Base-by-base conservation (phyloP, 2,797 vertebrate genomes). In the Amniataba percoides region DNA sequence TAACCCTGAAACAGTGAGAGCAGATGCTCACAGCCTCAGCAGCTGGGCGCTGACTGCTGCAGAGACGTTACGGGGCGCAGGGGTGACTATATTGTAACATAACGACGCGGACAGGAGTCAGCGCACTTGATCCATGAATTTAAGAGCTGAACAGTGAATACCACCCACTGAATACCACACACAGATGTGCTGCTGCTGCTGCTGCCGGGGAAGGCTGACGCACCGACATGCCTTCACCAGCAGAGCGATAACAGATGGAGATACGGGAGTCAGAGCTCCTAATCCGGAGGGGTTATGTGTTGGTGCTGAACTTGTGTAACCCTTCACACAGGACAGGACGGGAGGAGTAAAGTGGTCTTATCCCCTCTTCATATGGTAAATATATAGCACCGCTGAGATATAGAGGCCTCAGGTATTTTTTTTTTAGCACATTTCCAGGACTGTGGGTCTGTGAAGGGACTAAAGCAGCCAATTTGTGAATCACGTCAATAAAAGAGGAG, bases 91-190 rank as follows among this genome's bases (percentile, higher is more conserved):
- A 84, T 71, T 66, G 88, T 70, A 87, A 91, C 87, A 81, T 64
- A 80, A 77, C 52, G 40, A 81, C 56, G 88, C 81, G 88, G 89
- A 89, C 80, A 77, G 84, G 84, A 93, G 92, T 94, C 92, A 93
- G 23, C 5, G 63, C 92, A 92, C 78, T 80, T 93, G 93, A 94
- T 92, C 94, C 92, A 77, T 94, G 87, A 90, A 89, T 72, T 88
- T 80, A 76, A 74, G 63, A 77, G 77, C 72, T 60, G 74, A 84
- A 74, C 78, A 60, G 78, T 48, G 82, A 83, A 93, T 93, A 90
- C 93, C 94, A 94, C 94, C 93, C 94, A 94, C 87, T 73, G 81
- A 85, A 92, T 92, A 69, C 93, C 94, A 94, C 93, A 92, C 93
- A 93, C 91, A 90, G 87, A 88, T 91, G 86, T 83, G 65, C 82